Conservation (phyloP, 1,140 invertebrate species). For the Leucophenga varia region DNA sequence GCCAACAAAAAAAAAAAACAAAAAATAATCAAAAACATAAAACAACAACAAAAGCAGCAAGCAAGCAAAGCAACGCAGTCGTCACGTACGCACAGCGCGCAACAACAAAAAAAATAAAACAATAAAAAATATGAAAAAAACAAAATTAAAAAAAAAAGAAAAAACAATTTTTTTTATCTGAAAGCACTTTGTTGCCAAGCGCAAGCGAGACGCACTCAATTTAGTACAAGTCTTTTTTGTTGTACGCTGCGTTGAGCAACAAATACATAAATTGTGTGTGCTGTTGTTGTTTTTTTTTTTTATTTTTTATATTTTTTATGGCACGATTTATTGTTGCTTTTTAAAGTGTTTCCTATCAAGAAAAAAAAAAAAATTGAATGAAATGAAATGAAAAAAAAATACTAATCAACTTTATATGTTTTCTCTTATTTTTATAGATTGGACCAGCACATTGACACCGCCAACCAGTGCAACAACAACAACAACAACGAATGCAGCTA, state of each 20-base stretch:
- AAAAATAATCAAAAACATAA: conserved; percentile 1
- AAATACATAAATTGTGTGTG: not conserved
- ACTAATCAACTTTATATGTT: conserved; percentile 27
- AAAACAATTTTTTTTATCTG: conserved; percentile 40
- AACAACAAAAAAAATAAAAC: no score
- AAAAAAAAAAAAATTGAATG: no score
- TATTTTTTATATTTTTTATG: conserved; percentile 10
- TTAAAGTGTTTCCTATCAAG: no score
- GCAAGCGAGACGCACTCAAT: conserved; percentile 11
- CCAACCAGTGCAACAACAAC: conserved; percentile 24
- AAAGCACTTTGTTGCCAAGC: conserved; percentile 43
- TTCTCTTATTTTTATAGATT: conserved; percentile 36
- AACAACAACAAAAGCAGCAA: conserved; percentile 16
- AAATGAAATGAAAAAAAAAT: no score
- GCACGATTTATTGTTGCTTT: no score
- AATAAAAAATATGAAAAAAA: no score
- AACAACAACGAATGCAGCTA: conserved; percentile 28
- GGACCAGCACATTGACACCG: conserved; percentile 49
- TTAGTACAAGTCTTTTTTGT: no score
- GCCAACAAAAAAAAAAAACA: not conserved
- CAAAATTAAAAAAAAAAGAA: no score
- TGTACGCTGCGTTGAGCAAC: not conserved
- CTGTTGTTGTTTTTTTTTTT: conserved; percentile 10
- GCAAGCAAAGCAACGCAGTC: no score
- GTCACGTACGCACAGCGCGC: conserved; percentile 19